Conservation (phyloP, 2,888 invertebrate genomes). For the Coenonympha arcania region DNA sequence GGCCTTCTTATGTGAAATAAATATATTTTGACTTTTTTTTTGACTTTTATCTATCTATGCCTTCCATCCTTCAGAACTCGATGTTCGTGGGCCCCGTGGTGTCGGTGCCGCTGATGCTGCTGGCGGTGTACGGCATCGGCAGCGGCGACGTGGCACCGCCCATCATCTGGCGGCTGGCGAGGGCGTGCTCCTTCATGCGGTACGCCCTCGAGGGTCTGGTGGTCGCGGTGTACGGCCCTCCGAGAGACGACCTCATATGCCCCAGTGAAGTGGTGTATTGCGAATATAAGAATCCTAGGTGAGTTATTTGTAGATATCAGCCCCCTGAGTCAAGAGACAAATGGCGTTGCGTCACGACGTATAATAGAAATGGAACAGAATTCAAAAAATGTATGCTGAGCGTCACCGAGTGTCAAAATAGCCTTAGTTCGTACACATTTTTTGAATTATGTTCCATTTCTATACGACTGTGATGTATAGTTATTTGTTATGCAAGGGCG, state of each 20-base stretch:
- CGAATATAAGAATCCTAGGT: conserved; percentile 80
- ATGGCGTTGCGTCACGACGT: too few species aligned
- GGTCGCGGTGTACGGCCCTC: conserved; percentile 84
- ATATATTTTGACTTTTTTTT: too few species aligned
- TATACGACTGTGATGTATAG: too few species aligned
- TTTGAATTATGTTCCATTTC: too few species aligned
- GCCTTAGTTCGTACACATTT: too few species aligned
- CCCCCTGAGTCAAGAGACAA: too few species aligned
- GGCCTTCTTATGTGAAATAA: too few species aligned
- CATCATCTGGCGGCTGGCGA: conserved; percentile 81
- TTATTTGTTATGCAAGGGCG: too few species aligned
- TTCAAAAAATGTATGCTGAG: too few species aligned
- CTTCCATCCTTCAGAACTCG: conserved; percentile 87
- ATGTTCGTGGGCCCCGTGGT: conserved; percentile 92
- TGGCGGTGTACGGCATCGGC: conserved; percentile 91
- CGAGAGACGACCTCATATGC: conserved; percentile 82
- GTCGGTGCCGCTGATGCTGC: conserved; percentile 88
- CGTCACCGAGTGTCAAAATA: too few species aligned
- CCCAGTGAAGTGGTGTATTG: conserved; percentile 81
- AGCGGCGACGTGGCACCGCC: conserved; percentile 82
- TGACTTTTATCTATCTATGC: too few species aligned
- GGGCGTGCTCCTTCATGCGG: conserved; percentile 87
- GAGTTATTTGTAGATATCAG: conserved; percentile 29
- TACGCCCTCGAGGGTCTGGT: conserved; percentile 87
- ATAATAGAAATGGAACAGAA: too few species aligned